Evolutionary conservation across 2,797 vertebrate genomes (phyloP), one percentile per base, ranked within the genome.

Genomic region (Lateolabrax maculatus): DNA sequence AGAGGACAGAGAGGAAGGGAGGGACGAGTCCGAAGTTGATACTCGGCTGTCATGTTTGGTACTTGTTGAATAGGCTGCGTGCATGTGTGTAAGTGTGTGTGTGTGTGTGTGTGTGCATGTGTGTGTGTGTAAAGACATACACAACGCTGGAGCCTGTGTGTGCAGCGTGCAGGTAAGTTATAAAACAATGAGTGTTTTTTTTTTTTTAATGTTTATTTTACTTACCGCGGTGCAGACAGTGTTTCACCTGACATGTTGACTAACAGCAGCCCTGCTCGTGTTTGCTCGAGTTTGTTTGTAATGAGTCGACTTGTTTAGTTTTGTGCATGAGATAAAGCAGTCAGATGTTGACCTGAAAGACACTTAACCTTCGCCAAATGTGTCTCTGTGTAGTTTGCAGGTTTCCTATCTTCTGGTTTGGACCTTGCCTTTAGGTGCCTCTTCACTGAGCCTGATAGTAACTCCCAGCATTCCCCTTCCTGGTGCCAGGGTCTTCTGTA

Each of bases 11-110:
- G 49, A 65, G 23, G 41, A 51, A 25, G 9, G 23, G 16, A 62
- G 46, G 21, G 51, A 53, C 41, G 52, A 57, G 71, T 67, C 21
- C 21, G 0, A 81, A 92, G 85, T 87, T 89, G 81, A 72, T 84
- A 83, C 77, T 69, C 3, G 0, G 79, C 72, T 86, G 85, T 85
- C 80, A 81, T 83, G 89, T 83, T 71, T n/a, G 55, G 37, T 64
- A 88, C 91, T 89, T 91, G 89, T 92, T 91, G 91, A 91, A 70
- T 39, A 23, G 68, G 51, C 70, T 75, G 69, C 48, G 77, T 55
- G 77, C 56, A 25, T n/a, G 12, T 25, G n/a, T n/a, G n/a, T n/a
- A n/a, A n/a, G n/a, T n/a, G n/a, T n/a, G n/a, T n/a, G n/a, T n/a
- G n/a, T n/a, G n/a, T n/a, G n/a, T n/a, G n/a, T n/a, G n/a, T n/a